Conservation (phyloP, 2,797 vertebrate species). For the Sebastes hubbsi region DNA sequence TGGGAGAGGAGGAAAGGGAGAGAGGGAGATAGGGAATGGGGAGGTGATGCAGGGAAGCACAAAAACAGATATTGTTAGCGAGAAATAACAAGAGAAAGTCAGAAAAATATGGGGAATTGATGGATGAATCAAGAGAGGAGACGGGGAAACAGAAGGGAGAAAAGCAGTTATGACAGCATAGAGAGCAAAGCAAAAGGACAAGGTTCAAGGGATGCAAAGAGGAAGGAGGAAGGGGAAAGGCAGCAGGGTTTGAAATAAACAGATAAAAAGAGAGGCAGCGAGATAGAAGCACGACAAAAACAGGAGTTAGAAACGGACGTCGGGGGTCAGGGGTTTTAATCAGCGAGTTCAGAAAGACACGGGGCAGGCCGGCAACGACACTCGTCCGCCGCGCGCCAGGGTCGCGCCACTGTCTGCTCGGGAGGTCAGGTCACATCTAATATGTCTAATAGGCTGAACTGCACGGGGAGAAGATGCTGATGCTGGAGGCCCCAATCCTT, state of each 20-base stretch:
- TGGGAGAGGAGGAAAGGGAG: slow-evolving; percentile 15
- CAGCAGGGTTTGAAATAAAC: slow-evolving; percentile 68
- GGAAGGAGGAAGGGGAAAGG: slow-evolving; percentile 67
- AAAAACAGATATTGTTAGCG: slow-evolving; percentile 34
- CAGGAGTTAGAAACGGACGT: slow-evolving; percentile 36
- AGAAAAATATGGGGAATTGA: background rate
- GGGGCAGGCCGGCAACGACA: slow-evolving; percentile 26
- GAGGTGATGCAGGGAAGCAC: slow-evolving; percentile 30
- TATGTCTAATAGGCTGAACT: slow-evolving; percentile 28
- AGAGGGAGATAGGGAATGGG: slow-evolving; percentile 25
- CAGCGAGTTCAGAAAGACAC: slow-evolving; percentile 56
- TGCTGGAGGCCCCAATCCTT: slow-evolving; percentile 7
- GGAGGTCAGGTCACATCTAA: slow-evolving; percentile 60
- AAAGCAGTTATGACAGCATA: slow-evolving; percentile 17
- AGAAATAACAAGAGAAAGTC: background rate
- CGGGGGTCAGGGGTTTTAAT: slow-evolving; percentile 69
- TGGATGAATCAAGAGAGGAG: background rate
- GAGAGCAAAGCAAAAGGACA: slow-evolving; percentile 55
- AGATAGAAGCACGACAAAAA: slow-evolving; percentile 14
- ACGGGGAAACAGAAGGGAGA: background rate
- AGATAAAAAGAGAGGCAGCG: slow-evolving; percentile 63
- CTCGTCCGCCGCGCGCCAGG: slow-evolving; percentile 40
- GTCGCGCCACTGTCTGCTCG: slow-evolving; percentile 53
- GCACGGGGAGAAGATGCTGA: background rate
- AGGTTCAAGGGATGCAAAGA: slow-evolving; percentile 66